Percentiles rank a stretch among this genome's conserved stretches.
phyloP scores from a whole-genome alignment of 2,888 invertebrate species.

The Aspidapion aeneum region DNA sequence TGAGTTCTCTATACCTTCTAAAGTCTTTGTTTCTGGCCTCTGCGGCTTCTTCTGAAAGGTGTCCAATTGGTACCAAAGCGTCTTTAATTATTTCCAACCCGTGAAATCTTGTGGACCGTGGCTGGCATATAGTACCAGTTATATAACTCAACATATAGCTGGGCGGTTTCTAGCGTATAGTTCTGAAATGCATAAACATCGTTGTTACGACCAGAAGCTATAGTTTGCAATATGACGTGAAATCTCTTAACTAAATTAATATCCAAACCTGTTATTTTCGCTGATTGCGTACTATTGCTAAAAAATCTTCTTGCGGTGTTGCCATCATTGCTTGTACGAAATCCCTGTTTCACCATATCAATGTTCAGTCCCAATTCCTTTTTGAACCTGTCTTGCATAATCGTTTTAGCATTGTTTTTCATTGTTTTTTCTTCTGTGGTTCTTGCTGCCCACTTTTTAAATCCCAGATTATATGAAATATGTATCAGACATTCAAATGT shows the following conservation, averaged over 20 bases:
- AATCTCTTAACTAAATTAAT: conserved; percentile 22
- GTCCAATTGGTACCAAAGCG: not conserved
- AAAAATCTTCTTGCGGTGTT: no score
- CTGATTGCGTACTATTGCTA: conserved; percentile 9
- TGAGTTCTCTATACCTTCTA: conserved; percentile 7
- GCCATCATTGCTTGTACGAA: conserved; percentile 1
- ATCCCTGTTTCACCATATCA: conserved; percentile 4
- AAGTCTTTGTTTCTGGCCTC: not conserved
- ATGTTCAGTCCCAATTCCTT: conserved; percentile 4
- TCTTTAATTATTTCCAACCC: not conserved
- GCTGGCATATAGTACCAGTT: conserved; percentile 10
- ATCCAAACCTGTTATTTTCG: no score
- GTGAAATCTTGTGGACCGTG: conserved; percentile 9
- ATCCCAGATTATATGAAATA: conserved; percentile 23
- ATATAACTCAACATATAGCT: conserved; percentile 7
- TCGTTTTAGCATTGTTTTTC: not conserved
- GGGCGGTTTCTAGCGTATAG: conserved; percentile 1
- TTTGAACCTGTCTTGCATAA: conserved; percentile 4
- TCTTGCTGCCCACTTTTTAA: not conserved
- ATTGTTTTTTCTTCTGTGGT: not conserved
- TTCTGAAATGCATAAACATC: not conserved
- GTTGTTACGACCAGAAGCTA: conserved; percentile 1
- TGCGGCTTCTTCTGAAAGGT: no score
- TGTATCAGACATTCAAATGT: conserved; percentile 32
- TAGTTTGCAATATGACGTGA: not conserved